These are phyloP conservation scores for Chloroceryle amazona DNA, from an alignment of 2,797 vertebrate genomes.

Conservation along the genomic window DNA sequence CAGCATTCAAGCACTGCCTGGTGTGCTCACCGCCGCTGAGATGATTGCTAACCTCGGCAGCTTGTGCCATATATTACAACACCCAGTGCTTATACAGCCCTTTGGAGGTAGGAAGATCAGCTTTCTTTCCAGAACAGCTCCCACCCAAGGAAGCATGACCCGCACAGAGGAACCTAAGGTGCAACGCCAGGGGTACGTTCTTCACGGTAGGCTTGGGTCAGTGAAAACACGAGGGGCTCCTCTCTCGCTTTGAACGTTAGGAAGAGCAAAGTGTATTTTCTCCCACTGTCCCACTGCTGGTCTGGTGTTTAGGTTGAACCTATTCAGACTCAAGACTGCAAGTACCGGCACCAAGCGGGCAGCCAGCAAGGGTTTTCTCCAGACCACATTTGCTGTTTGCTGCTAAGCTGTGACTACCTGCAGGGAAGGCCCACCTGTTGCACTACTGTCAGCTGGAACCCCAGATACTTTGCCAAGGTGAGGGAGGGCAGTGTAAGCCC, in stretches of 20 bases:
- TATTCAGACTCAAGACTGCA: not conserved
- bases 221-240: not conserved
- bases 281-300: not conserved
- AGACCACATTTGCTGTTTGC: not conserved
- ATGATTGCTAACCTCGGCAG: not conserved
- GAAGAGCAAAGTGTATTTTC: not conserved
- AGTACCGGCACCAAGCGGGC: not conserved
- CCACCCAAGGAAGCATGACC: not conserved
- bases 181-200: not conserved
- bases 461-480: not conserved
- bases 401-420: not conserved
- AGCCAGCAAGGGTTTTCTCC: not conserved
- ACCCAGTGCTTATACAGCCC: not conserved
- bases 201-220: not conserved
- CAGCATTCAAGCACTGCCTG: not conserved
- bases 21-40: not conserved
- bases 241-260: not conserved
- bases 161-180: not conserved
- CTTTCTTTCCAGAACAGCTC: not conserved
- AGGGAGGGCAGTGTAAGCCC: not conserved
- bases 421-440: not conserved
- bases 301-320: not conserved
- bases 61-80: not conserved
- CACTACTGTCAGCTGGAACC: not conserved
- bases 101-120: not conserved